Evolutionary conservation across 2,888 invertebrate species (phyloP).

Genomic region (Hipparchia semele): DNA sequence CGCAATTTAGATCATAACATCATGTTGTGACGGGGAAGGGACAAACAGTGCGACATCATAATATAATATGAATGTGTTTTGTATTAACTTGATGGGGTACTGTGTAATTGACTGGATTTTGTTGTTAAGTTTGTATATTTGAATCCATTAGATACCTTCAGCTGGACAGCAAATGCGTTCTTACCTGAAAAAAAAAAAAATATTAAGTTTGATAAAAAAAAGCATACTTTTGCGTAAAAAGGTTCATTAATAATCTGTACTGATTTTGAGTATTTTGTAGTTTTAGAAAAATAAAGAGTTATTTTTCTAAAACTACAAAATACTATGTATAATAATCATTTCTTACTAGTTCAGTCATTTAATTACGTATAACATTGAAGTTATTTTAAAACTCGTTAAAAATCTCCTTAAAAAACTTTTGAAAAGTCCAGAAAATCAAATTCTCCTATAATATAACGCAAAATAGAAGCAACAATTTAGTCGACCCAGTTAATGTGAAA

Average conservation of each 20-base stretch:
- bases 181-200: constrained; percentile 17
- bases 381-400: too few species aligned
- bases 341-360: too few species aligned
- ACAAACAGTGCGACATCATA: constrained; percentile 18
- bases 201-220: not conserved
- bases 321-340: too few species aligned
- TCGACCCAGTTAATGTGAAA: constrained; percentile 27
- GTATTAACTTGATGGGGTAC: not conserved
- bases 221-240: too few species aligned
- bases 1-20: constrained; percentile 14
- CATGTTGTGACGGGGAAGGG: not conserved
- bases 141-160: not conserved
- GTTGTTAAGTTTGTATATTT: too few species aligned
- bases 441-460: not conserved
- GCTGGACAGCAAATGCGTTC: not conserved
- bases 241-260: too few species aligned
- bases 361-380: too few species aligned
- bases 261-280: too few species aligned
- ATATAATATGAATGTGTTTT: constrained; percentile 22
- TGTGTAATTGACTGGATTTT: not conserved
- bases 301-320: too few species aligned
- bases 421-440: too few species aligned
- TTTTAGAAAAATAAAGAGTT: too few species aligned
- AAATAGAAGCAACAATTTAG: not conserved
- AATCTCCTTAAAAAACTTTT: too few species aligned